A percentile compares a stretch with the other conserved stretches of the same genome.
phyloP scores from a whole-genome alignment of 2,113 vertebrate species.

The Plecotus auritus region DNA sequence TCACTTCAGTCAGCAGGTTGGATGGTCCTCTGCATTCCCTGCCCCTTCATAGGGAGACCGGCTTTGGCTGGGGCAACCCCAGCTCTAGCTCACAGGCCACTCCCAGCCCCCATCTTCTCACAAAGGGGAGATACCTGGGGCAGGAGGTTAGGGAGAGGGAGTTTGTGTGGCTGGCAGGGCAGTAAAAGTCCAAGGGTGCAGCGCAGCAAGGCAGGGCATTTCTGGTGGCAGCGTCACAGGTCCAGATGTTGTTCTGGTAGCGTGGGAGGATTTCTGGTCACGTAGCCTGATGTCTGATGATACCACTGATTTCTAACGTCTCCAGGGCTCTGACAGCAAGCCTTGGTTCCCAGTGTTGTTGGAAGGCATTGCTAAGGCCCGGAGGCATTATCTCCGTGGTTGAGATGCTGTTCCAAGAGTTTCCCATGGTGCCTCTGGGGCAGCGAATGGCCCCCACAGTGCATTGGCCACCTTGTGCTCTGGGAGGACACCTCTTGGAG shows the following conservation, averaged over 20 bases:
- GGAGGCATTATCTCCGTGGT: not conserved
- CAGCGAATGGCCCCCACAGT: not conserved
- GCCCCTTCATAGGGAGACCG: not conserved
- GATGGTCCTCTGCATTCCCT: not conserved
- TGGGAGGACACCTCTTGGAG: not conserved
- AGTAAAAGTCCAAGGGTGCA: not conserved
- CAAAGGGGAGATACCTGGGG: not conserved
- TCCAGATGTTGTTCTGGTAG: not conserved
- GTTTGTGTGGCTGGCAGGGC: not conserved
- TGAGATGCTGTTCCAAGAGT: not conserved
- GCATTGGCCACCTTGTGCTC: not conserved
- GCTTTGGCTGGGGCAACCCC: not conserved
- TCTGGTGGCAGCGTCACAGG: not conserved
- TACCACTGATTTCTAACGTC: not conserved
- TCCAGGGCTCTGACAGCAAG: not conserved
- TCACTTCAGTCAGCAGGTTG: not conserved
- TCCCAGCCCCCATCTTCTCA: not conserved
- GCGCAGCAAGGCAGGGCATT: slow-evolving; percentile 30
- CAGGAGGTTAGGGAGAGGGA: not conserved
- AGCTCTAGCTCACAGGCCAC: not conserved
- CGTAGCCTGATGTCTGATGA: not conserved
- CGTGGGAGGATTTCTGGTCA: not conserved
- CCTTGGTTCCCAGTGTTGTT: not conserved
- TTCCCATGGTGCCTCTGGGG: not conserved
- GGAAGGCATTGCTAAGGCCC: not conserved